Percentiles rank a stretch among this genome's conserved stretches.
These are phyloP conservation scores for Conopomorpha cramerella DNA, from an alignment of 1,140 invertebrate genomes.

Conservation along the genomic window DNA sequence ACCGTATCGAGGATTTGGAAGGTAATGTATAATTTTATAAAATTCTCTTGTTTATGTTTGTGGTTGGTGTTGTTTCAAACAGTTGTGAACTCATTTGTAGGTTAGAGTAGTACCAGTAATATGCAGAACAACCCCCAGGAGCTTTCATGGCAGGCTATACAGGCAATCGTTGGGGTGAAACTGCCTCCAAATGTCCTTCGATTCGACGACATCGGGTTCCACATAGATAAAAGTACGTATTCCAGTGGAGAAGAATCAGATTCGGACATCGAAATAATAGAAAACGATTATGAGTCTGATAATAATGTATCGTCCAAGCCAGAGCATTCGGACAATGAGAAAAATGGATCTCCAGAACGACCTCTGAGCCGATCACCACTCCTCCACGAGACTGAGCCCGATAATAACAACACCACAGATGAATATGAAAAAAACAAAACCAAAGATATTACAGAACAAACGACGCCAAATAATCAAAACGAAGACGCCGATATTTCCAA, in stretches of 20 bases:
- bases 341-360: conserved; percentile 32
- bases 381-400: conserved; percentile 44
- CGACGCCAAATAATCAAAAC: too few relatives aligned
- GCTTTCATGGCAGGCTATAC: conserved; percentile 62
- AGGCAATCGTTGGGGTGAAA: conserved; percentile 60
- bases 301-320: conserved; percentile 46
- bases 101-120: conserved; percentile 60
- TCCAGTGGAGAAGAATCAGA: conserved; percentile 51
- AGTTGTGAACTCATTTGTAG: conserved; percentile 57
- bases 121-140: conserved; percentile 62
- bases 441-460: conserved; percentile 40
- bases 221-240: conserved; percentile 44
- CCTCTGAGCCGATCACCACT: conserved; percentile 42
- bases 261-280: conserved; percentile 59
- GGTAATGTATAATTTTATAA: conserved; percentile 36
- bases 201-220: conserved; percentile 58
- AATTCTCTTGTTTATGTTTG: conserved; percentile 10
- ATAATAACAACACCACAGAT: conserved; percentile 43
- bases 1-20: conserved; percentile 31
- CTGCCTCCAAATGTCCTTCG: conserved; percentile 56
- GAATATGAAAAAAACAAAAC: conserved; percentile 43
- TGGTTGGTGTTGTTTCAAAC: conserved; percentile 17
- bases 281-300: conserved; percentile 56
- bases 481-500: conserved; percentile 52
- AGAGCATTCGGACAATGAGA: conserved; percentile 48